phyloP scores from a whole-genome alignment of 2,797 vertebrate species.

The Orientallactaga sibirica region DNA sequence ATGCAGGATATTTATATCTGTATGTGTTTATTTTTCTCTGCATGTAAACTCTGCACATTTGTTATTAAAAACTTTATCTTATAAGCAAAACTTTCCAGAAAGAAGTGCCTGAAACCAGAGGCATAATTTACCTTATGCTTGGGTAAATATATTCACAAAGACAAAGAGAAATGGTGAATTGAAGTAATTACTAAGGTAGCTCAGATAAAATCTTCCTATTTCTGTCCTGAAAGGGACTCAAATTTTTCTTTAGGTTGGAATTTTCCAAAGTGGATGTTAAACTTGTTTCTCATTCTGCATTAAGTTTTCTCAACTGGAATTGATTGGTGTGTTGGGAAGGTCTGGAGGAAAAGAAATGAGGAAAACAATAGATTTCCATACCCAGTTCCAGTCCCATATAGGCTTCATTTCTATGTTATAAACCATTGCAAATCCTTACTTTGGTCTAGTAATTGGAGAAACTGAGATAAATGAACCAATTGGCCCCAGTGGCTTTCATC shows the following conservation, averaged over 20 bases:
- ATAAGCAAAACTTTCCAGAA: slow-evolving; percentile 55
- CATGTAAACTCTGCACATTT: slow-evolving; percentile 59
- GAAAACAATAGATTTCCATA: slow-evolving; percentile 58
- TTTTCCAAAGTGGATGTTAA: slow-evolving; percentile 33
- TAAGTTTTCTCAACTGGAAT: slow-evolving; percentile 37
- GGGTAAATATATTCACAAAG: background rate
- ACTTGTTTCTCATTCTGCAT: background rate
- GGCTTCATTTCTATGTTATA: slow-evolving; percentile 75
- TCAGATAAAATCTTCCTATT: slow-evolving; percentile 23
- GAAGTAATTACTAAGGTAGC: slow-evolving; percentile 38
- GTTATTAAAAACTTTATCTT: slow-evolving; percentile 53
- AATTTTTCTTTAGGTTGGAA: slow-evolving; percentile 21
- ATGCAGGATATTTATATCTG: slow-evolving; percentile 32
- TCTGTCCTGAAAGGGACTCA: background rate
- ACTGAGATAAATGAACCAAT: slow-evolving; percentile 85
- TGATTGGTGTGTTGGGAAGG: background rate
- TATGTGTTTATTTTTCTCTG: background rate
- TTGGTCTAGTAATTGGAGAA: slow-evolving; percentile 88
- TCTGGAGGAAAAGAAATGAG: background rate
- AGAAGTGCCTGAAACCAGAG: background rate
- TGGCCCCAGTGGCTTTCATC: slow-evolving; percentile 83
- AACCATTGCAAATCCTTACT: slow-evolving; percentile 80
- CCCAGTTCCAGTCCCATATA: slow-evolving; percentile 52
- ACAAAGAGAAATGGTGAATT: slow-evolving; percentile 9
- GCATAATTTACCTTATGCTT: slow-evolving; percentile 53